These are phyloP conservation scores for Acleris sparsana DNA, from an alignment of 2,888 invertebrate species.

Conservation along the genomic window DNA sequence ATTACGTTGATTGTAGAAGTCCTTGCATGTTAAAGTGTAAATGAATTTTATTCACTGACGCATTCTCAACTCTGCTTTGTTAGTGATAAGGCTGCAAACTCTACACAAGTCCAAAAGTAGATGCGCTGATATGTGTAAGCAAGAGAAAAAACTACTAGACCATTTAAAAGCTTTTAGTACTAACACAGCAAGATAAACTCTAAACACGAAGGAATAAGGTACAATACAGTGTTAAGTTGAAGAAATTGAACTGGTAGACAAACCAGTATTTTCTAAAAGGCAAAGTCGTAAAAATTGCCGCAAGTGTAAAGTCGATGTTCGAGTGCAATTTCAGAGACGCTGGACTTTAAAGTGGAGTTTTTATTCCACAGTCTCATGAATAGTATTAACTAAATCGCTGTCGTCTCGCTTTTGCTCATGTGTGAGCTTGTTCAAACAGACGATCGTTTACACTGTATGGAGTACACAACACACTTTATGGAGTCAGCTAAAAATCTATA, in stretches of 20 bases:
- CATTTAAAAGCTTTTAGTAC: neutral
- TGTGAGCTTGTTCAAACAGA: too few relatives aligned
- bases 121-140: too few relatives aligned
- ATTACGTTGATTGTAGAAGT: too few relatives aligned
- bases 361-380: constrained; percentile 13
- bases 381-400: neutral
- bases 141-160: neutral
- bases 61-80: too few relatives aligned
- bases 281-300: constrained; percentile 66
- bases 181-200: constrained; percentile 18
- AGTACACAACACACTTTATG: too few relatives aligned
- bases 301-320: constrained; percentile 51
- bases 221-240: constrained; percentile 39
- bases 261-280: constrained; percentile 60
- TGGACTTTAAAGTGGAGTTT: constrained; percentile 10
- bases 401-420: neutral
- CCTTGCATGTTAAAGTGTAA: too few relatives aligned
- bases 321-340: constrained; percentile 40
- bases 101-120: too few relatives aligned
- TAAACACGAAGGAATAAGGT: constrained; percentile 42
- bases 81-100: too few relatives aligned
- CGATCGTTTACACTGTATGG: too few relatives aligned
- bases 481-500: too few relatives aligned
- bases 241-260: constrained; percentile 41
- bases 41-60: too few relatives aligned